Base-by-base conservation (phyloP, 2,888 invertebrate species). In the Lathronympha strigana region DNA sequence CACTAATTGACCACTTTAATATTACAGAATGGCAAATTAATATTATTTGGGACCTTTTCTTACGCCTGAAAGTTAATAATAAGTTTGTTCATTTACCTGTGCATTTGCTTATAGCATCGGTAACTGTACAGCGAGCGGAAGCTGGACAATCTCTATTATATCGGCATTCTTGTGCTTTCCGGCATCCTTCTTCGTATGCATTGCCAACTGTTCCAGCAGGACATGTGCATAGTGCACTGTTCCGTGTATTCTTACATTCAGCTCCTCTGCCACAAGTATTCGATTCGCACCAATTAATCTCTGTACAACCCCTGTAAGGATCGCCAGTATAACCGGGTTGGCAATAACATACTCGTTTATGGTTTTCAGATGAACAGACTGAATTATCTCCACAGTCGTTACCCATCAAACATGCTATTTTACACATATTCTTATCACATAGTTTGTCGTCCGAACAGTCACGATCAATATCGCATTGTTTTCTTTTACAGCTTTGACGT, bases 301-400 rank as follows among this genome's bases (percentile, higher is more conserved):
- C 87, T 58, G 93, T 88, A 76, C 98, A 98, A 21, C 95, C 95
- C 28, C 87, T 88, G 9, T 93, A 87, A 1, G 97, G 95, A 82
- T 97, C 95, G 2, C 97, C 97, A 0, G 96, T 96, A 76, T 94
- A 97, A 0, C 97, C 97, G 11, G 97, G 97, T 86, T 97, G 97
- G 80, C 98, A 98, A 75, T 96, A 95, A 79, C 89, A 91, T 47
- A 93, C 93, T 81, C 96, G 96, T 69, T 93, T 93, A 77, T 98
- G 97, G 76, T 94, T 94, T 82, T 97, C 96, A 1, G 97, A 95
- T 0, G 97, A 95, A 79, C 98, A 98, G 43, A 97, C 90, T 0
- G 97, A 95, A 83, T 97, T 97, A 60, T 94, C 94, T 0, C 97
- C 97, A 76, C 98, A 98, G 15, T 95, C 95, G 82, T 97, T 96